phyloP scores from a whole-genome alignment of 2,113 vertebrate genomes.

The Otocyon megalotis region DNA sequence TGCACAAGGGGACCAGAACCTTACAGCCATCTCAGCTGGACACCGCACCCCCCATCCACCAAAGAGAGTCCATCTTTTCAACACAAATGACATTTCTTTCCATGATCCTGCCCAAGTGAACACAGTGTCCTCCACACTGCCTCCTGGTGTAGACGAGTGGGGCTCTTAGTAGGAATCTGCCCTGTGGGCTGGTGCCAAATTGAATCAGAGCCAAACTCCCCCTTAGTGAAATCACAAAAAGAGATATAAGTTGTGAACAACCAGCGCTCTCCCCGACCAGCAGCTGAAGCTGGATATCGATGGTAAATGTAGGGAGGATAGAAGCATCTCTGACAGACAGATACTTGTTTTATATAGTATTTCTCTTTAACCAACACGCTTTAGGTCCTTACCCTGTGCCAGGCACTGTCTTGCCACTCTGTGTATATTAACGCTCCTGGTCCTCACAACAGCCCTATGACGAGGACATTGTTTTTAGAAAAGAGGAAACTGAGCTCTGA shows the following conservation, averaged over 20 bases:
- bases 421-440: background rate
- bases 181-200: background rate
- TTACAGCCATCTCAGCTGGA: background rate
- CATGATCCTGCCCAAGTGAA: background rate
- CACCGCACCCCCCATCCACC: too few relatives aligned
- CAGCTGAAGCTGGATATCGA: background rate
- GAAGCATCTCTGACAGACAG: background rate
- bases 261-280: background rate
- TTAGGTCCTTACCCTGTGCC: background rate
- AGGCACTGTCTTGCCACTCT: background rate
- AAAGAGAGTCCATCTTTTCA: background rate
- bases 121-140: accelerated
- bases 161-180: background rate
- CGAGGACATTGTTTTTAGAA: background rate
- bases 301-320: background rate
- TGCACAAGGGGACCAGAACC: background rate
- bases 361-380: background rate
- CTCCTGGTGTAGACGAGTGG: background rate
- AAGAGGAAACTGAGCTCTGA: background rate
- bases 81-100: background rate
- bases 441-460: background rate
- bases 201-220: background rate
- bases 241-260: background rate
- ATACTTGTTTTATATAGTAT: background rate
- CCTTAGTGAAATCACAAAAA: background rate